These are phyloP conservation scores for Machaerirhynchus nigripectus DNA, from an alignment of 2,113 vertebrate genomes.

Conservation along the genomic window DNA sequence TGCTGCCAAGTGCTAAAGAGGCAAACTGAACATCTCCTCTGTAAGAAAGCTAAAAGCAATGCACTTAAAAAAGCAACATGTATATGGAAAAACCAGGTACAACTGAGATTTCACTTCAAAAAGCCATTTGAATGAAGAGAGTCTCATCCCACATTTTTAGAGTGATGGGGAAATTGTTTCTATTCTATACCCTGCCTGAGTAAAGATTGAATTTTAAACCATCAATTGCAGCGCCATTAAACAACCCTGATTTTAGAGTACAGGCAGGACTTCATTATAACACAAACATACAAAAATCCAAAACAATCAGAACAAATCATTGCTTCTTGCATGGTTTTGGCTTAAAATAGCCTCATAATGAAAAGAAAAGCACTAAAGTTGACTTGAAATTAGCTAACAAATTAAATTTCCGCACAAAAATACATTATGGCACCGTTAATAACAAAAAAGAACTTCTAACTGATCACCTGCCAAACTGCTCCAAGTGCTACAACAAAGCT, in stretches of 20 bases:
- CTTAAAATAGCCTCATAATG: neutral
- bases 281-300: neutral
- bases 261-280: neutral
- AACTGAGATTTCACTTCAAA: neutral
- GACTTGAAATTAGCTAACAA: neutral
- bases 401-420: neutral
- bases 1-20: neutral
- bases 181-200: neutral
- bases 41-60: neutral
- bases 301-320: neutral
- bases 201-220: neutral
- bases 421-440: neutral
- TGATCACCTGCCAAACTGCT: neutral
- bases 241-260: neutral
- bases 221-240: neutral
- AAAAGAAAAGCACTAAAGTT: neutral
- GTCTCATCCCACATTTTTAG: neutral
- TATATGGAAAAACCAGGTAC: neutral
- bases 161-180: neutral
- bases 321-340: neutral
- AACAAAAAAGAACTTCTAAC: neutral
- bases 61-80: neutral
- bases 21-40: neutral
- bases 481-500: neutral
- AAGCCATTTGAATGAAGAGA: neutral